Conservation (phyloP, 2,888 invertebrate species). For the Tachina lurida region DNA sequence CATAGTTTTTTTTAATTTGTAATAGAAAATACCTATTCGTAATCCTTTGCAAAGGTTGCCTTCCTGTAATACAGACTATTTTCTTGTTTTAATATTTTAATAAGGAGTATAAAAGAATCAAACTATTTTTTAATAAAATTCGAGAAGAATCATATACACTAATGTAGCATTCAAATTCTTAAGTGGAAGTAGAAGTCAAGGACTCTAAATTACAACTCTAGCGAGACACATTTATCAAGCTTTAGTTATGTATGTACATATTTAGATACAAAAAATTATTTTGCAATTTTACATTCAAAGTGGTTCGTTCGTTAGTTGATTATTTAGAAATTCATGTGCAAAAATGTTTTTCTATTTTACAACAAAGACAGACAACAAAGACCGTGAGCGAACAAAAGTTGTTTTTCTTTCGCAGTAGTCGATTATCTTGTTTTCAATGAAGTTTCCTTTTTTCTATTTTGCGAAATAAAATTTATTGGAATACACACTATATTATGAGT, state of each 20-base stretch:
- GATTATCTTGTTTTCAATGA: neutral
- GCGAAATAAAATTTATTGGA: constrained; percentile 23
- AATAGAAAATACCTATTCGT: too few species aligned
- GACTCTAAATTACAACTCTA: too few species aligned
- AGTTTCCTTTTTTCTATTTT: neutral
- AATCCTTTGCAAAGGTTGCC: too few species aligned
- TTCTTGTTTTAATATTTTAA: too few species aligned
- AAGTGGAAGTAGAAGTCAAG: too few species aligned
- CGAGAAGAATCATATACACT: too few species aligned
- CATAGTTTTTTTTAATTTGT: too few species aligned
- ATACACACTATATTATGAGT: neutral
- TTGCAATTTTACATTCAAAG: neutral
- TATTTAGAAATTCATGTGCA: neutral
- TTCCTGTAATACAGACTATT: too few species aligned
- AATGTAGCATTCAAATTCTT: too few species aligned
- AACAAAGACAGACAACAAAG: neutral
- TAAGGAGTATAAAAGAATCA: too few species aligned
- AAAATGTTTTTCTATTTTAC: neutral
- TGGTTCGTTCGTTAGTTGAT: neutral
- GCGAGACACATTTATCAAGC: too few species aligned
- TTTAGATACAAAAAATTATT: neutral
- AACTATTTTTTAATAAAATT: too few species aligned
- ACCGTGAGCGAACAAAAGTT: neutral
- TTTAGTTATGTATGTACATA: neutral
- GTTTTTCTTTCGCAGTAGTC: neutral